Evolutionary conservation across 1,140 invertebrate species (phyloP), one percentile per base, ranked within the genome.

Genomic region (Rhagoletis zephyria): DNA sequence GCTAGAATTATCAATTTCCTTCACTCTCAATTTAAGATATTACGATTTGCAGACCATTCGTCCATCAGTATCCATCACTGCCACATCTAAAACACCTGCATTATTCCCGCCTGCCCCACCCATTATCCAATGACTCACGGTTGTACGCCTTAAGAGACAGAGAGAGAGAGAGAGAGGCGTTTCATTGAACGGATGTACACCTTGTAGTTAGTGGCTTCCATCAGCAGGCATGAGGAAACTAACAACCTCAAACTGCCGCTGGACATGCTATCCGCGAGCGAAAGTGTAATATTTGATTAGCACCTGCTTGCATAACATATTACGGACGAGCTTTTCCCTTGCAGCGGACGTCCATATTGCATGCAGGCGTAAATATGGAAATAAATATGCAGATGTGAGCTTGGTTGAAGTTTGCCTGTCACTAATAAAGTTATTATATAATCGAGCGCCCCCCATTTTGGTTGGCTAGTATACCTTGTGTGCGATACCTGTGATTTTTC

Each of bases 241-340:
- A n/a, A 6, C 42, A 40, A 16, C 45, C 74, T 30, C 74, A 56
- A 81, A 81, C 74, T 59, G 48, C 48, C 74, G 48, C 51, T 81
- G 48, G 74, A 81, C 74, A 81, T 81, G 74, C 74, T 81, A 81
- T 56, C 48, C 74, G 74, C 48, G 48, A 81, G 74, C 74, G 42
- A 81, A 81, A 81, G 74, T 81, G 74, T 81, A 81, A 81, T 81
- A 81, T 81, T 81, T 81, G 74, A 81, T 81, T 81, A 56, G 74
- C 74, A 81, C 74, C 74, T 81, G 74, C 74, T 42, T 81, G 74
- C 45, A 81, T 81, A 51, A 42, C 16, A 19, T 48, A 81, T 81
- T 81, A 81, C 14, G 74, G 48, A 74, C 48, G 48, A 81, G 48
- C 48, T 56, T 81, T 81, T 81, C 48, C 48, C 10, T 81, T 12